These are phyloP conservation scores for Lepidonotus clava DNA, from an alignment of 2,888 invertebrate species.

Conservation along the genomic window DNA sequence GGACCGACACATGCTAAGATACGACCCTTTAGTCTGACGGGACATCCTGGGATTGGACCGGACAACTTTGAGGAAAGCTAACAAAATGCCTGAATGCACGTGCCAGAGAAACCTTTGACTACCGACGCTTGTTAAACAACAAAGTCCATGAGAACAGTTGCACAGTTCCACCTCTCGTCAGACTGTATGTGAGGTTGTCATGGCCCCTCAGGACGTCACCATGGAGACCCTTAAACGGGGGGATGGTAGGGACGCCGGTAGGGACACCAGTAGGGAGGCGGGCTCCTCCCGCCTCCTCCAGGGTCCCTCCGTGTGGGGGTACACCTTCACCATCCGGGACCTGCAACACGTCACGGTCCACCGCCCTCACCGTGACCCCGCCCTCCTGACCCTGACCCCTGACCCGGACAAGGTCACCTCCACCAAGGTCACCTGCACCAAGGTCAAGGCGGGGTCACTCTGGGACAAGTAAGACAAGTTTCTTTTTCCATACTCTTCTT, in stretches of 20 bases:
- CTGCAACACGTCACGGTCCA: not conserved
- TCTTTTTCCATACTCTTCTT: too few relatives aligned
- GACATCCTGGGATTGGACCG: too few relatives aligned
- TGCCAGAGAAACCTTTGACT: too few relatives aligned
- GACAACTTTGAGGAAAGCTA: too few relatives aligned
- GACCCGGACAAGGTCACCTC: slow-evolving; percentile 3
- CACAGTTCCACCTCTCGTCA: too few relatives aligned
- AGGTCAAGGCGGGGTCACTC: not conserved
- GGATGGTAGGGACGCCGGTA: not conserved
- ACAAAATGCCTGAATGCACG: too few relatives aligned
- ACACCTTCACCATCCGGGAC: not conserved
- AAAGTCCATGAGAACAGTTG: too few relatives aligned
- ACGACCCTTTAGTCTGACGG: too few relatives aligned
- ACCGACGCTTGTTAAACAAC: too few relatives aligned
- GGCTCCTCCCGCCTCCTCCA: not conserved
- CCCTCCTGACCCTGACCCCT: not conserved
- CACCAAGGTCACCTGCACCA: not conserved
- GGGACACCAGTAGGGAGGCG: not conserved
- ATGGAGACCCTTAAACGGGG: not conserved
- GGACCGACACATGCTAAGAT: too few relatives aligned
- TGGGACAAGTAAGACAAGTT: slow-evolving; percentile 33
- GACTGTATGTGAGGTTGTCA: too few relatives aligned
- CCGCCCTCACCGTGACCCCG: not conserved
- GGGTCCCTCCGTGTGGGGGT: slow-evolving; percentile 39
- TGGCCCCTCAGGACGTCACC: not conserved